Base-by-base conservation (phyloP, 2,113 vertebrate genomes). In the Xiphophorus couchianus region DNA sequence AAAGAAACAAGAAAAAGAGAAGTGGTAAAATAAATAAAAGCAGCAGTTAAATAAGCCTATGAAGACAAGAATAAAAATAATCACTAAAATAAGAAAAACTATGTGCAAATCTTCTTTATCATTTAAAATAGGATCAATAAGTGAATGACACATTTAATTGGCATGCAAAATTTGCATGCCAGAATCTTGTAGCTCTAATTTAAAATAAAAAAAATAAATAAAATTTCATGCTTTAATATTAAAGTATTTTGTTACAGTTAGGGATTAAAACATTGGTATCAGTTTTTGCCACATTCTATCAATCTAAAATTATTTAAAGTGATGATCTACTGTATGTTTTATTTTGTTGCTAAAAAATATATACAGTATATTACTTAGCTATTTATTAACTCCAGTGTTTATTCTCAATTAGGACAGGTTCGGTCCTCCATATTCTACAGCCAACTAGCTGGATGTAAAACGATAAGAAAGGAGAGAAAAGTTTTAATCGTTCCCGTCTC, bases 401-500 rank as follows among this genome's bases (percentile, higher is more conserved):
- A 22, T 54, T 19, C 17, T 54, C 22, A 54, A 25, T 54, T 25
- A 58, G 5, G 22, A 54, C 51, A 54, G 51, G 19, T 54, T 54
- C 9, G 22, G 19, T 58, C 51, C 51, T 58, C 51, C 25, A n/a
- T 58, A 54, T 9, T 54, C 48, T 19, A 86, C 63, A 80, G 9
- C 25, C n/a, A 62, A 22, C 35, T 54, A 81, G 74, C 60, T 69
- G 29, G 5, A 29, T 33, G 39, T 66, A 76, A 72, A 69, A 62
- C 28, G 70, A 58, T 63, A 70, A 73, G 51, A 74, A 84, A 69
- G 48, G 33, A 60, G 61, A 86, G 68, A 86, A 82, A 84, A 71
- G 35, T 74, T 83, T 85, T 90, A 89, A 90, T 90, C 65, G 69
- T 74, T 80, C 62, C 81, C 76, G 80, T 86, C 82, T 81, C 65